Percentiles rank a stretch among this genome's conserved stretches.
Conservation (phyloP, 2,113 vertebrate genomes). For the Hirundichthys speculiger region DNA sequence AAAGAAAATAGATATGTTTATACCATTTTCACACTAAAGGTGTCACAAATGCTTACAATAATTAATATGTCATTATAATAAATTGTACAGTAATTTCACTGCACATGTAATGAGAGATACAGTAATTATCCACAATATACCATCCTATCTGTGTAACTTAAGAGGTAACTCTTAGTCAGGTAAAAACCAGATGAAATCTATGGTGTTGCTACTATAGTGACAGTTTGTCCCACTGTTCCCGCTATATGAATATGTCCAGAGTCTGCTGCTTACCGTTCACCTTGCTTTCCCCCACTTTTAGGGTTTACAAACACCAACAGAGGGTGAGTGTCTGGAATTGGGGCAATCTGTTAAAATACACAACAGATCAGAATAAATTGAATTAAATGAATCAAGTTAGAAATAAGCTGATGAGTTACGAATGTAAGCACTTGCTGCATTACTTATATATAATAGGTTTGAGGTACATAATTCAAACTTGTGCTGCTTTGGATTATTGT, state of each 20-base stretch:
- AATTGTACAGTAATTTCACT: no score
- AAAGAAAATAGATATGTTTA: background rate
- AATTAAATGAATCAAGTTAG: background rate
- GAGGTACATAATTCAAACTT: background rate
- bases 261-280: conserved; percentile 81
- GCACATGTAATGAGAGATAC: no score
- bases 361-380: background rate
- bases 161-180: no score
- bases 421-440: background rate
- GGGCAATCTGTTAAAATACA: conserved; percentile 78
- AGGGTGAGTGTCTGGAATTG: conserved; percentile 84
- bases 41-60: no score
- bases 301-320: conserved; percentile 93
- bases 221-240: no score
- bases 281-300: conserved; percentile 94
- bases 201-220: no score
- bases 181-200: no score
- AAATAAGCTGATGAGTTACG: background rate
- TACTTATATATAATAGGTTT: conserved; percentile 2
- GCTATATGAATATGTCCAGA: background rate
- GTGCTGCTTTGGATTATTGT: no score
- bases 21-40: background rate
- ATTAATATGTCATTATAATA: no score
- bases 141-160: no score
- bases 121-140: no score